Percentiles rank a stretch among this genome's conserved stretches.
phyloP scores from a whole-genome alignment of 1,140 invertebrate genomes.

The Melipona quadrifasciata region DNA sequence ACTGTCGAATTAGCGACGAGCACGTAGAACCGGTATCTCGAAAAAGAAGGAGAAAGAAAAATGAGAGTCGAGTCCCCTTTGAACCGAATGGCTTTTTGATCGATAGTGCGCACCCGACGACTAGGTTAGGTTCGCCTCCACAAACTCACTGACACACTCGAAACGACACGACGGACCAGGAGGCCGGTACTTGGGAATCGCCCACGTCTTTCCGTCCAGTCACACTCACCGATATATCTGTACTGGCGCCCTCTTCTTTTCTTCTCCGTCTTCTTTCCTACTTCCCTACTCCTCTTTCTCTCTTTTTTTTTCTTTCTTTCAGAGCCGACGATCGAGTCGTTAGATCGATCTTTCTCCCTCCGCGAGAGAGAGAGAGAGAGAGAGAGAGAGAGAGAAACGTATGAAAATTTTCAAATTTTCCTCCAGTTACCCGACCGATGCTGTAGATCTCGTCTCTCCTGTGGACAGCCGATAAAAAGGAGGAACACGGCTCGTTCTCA shows the following conservation, averaged over 20 bases:
- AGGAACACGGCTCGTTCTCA: conserved; percentile 19
- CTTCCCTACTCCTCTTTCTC: background rate
- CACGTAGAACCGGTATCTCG: background rate
- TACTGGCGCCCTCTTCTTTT: conserved; percentile 65
- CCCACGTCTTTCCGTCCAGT: conserved; percentile 69
- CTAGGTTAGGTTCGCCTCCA: conserved; percentile 69
- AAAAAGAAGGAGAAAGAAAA: background rate
- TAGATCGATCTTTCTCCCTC: conserved; percentile 17
- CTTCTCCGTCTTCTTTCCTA: conserved; percentile 22
- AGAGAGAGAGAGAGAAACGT: background rate
- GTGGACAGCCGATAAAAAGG: background rate
- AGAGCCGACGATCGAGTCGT: conserved; percentile 16
- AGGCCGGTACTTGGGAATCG: conserved; percentile 61
- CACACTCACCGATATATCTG: conserved; percentile 57
- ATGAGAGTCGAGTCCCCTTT: background rate
- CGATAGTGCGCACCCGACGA: conserved; percentile 49
- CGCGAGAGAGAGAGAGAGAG: background rate
- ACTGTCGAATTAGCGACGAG: background rate
- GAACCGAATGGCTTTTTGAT: conserved; percentile 50
- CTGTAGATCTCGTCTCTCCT: background rate
- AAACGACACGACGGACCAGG: conserved; percentile 44
- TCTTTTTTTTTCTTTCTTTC: background rate
- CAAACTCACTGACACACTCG: conserved; percentile 71
- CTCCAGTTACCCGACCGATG: too few species aligned
- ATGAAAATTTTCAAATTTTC: background rate